Conservation (phyloP, 2,113 vertebrate species). For the Ciconia boyciana region DNA sequence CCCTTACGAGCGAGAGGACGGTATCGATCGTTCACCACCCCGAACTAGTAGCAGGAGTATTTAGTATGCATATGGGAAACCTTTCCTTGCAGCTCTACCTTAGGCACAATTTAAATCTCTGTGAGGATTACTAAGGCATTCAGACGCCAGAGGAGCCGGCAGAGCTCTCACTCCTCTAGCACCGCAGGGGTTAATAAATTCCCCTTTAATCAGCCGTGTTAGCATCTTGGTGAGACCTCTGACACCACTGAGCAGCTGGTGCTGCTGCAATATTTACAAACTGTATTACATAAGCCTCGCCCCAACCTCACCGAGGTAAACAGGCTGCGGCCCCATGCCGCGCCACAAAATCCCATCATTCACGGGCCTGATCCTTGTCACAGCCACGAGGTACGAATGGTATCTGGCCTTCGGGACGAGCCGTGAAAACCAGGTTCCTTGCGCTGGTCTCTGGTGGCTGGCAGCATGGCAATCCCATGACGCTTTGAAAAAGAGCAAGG, state of each 20-base stretch:
- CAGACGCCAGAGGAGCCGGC: not conserved
- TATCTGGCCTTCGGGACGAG: not conserved
- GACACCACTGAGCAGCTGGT: not conserved
- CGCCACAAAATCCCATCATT: not conserved
- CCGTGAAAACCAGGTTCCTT: not conserved
- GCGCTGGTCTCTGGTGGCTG: not conserved
- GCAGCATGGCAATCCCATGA: not conserved
- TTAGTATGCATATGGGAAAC: not conserved
- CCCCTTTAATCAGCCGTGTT: not conserved
- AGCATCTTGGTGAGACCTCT: not conserved
- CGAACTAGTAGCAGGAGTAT: not conserved
- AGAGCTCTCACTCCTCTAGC: not conserved
- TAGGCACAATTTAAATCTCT: not conserved
- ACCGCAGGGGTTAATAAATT: not conserved
- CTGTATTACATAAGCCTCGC: not conserved
- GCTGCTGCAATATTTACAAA: not conserved
- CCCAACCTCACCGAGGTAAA: not conserved
- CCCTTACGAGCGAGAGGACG: rapidly evolving
- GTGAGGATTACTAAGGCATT: not conserved
- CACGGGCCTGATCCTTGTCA: not conserved
- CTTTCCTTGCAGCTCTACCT: not conserved
- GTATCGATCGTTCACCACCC: not conserved
- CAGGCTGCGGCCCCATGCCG: not conserved
- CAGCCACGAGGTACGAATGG: rapidly evolving
- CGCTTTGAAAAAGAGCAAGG: rapidly evolving